Conservation (phyloP, 2,113 vertebrate species). For the Cichladusa arquata region DNA sequence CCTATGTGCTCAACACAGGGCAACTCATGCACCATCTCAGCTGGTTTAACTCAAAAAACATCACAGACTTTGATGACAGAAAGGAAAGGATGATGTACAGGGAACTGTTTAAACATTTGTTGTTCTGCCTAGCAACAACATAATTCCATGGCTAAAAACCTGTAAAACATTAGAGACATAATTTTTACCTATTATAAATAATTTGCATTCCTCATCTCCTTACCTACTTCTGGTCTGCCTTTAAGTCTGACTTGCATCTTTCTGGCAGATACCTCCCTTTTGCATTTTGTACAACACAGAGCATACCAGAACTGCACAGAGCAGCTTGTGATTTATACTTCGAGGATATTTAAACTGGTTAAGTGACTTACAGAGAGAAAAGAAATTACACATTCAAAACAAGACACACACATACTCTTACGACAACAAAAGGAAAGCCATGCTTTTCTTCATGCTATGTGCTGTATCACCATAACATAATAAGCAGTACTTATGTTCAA, state of each 20-base stretch:
- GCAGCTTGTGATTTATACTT: background rate
- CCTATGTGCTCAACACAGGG: background rate
- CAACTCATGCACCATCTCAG: background rate
- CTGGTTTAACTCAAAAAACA: background rate
- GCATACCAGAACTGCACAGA: background rate
- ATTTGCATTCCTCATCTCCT: background rate
- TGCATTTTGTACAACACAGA: background rate
- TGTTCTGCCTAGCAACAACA: constrained; percentile 11
- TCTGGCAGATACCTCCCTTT: background rate
- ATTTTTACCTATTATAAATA: background rate
- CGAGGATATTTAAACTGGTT: background rate
- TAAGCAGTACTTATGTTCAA: background rate
- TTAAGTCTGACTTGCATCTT: background rate
- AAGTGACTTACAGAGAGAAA: background rate
- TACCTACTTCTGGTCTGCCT: background rate
- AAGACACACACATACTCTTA: background rate
- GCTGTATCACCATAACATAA: background rate
- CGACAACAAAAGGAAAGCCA: background rate
- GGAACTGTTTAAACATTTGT: background rate
- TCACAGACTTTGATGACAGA: background rate
- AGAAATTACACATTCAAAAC: background rate
- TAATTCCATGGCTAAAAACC: background rate
- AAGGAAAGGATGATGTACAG: background rate
- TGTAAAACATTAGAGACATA: background rate
- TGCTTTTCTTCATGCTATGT: background rate